Evolutionary conservation across 2,113 vertebrate genomes (phyloP).

Genomic region (Isichthys henryi): DNA sequence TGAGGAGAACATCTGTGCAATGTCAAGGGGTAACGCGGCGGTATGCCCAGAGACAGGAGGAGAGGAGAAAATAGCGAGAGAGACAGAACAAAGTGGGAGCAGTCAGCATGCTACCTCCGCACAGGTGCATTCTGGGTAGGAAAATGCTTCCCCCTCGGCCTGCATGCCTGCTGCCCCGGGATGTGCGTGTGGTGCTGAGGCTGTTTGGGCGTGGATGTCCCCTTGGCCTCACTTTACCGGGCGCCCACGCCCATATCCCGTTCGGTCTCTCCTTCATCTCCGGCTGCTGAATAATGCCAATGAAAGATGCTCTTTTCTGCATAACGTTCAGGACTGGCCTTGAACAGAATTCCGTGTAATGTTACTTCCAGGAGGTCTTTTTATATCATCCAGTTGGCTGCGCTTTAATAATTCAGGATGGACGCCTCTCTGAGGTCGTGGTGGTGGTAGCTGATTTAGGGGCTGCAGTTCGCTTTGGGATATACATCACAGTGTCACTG

Average conservation of each 20-base stretch:
- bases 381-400: not conserved
- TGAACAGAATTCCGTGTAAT: not conserved
- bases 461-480: not conserved
- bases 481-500: not conserved
- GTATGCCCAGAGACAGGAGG: not conserved
- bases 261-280: not conserved
- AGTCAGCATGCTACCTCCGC: not conserved
- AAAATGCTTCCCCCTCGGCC: not conserved
- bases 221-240: not conserved
- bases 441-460: not conserved
- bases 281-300: not conserved
- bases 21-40: not conserved
- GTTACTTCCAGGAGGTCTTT: not conserved
- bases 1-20: not conserved
- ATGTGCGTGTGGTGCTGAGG: not conserved
- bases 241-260: not conserved
- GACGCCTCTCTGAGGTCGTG: not conserved
- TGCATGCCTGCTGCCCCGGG: not conserved
- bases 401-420: not conserved
- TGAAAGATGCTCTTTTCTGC: not conserved
- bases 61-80: not conserved
- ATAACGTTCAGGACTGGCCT: not conserved
- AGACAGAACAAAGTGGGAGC: not conserved
- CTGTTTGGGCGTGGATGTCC: not conserved
- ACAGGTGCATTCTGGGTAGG: not conserved